Percentiles rank a stretch among this genome's conserved stretches.
Conservation (phyloP, 2,113 vertebrate species). For the Carettochelys insculpta region DNA sequence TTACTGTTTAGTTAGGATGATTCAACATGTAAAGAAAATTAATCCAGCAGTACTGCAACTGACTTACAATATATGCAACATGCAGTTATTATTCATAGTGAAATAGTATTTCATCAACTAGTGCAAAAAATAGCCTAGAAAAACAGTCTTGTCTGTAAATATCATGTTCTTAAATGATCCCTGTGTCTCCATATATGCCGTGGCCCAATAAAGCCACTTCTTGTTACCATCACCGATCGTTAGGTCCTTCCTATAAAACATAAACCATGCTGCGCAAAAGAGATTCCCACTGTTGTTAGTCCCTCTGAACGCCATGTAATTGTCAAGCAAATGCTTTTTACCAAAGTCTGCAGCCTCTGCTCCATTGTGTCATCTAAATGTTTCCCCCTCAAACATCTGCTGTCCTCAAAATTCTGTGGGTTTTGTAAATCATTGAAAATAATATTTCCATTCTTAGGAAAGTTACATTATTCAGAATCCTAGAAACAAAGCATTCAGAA, state of each 20-base stretch:
- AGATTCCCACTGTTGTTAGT: background rate
- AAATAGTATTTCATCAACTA: slow-evolving; percentile 62
- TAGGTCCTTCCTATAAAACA: slow-evolving; percentile 10
- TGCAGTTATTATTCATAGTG: slow-evolving; percentile 55
- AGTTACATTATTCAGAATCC: background rate
- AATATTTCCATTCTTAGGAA: background rate
- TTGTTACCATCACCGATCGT: slow-evolving; percentile 33
- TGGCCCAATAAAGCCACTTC: slow-evolving; percentile 35
- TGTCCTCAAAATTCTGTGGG: background rate
- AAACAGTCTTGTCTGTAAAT: slow-evolving; percentile 58
- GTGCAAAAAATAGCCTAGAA: slow-evolving; percentile 55
- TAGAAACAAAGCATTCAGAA: background rate
- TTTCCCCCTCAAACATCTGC: background rate
- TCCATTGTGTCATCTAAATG: background rate
- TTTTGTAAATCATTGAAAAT: background rate
- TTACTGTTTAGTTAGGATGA: slow-evolving; percentile 49
- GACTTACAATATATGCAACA: slow-evolving; percentile 42
- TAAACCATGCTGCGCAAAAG: background rate
- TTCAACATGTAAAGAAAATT: slow-evolving; percentile 42
- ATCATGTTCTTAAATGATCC: background rate
- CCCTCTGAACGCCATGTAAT: background rate
- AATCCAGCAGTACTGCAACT: slow-evolving; percentile 40
- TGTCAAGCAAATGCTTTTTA: background rate
- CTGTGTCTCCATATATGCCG: slow-evolving; percentile 40
- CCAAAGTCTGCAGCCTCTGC: background rate